Conservation (phyloP, 2,888 invertebrate genomes). For the Tiliacea aurago region DNA sequence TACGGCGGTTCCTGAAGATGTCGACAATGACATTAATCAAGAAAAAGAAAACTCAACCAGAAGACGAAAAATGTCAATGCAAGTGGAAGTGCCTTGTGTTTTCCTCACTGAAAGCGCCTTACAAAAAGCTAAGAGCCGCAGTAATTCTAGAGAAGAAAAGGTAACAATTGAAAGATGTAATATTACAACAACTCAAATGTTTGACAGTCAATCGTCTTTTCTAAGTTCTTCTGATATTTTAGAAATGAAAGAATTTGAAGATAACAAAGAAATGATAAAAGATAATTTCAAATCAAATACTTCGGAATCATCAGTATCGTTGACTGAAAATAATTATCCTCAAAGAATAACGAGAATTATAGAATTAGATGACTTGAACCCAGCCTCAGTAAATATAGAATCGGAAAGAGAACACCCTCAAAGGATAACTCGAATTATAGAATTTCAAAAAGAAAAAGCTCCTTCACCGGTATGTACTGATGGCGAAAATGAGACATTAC, state of each 20-base stretch:
- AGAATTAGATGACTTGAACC: constrained; percentile 83
- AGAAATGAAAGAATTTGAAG: constrained; percentile 76
- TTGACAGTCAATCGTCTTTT: constrained; percentile 80
- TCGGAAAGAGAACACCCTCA: constrained; percentile 82
- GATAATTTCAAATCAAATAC: constrained; percentile 71
- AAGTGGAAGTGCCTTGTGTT: constrained; percentile 89
- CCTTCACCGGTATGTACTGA: constrained; percentile 76
- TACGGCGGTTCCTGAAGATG: constrained; percentile 82
- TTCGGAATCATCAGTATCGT: constrained; percentile 58
- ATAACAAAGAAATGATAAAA: constrained; percentile 69
- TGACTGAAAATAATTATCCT: constrained; percentile 76
- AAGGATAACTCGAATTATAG: constrained; percentile 87
- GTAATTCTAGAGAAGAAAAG: constrained; percentile 87
- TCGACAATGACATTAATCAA: constrained; percentile 86
- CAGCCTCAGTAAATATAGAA: constrained; percentile 75
- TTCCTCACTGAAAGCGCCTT: constrained; percentile 88
- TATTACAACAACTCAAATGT: constrained; percentile 79
- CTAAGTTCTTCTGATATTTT: constrained; percentile 79
- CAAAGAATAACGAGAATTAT: constrained; percentile 88
- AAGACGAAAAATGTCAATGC: constrained; percentile 89
- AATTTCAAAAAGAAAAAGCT: constrained; percentile 82
- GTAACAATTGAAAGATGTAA: constrained; percentile 82
- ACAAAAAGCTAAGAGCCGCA: constrained; percentile 86
- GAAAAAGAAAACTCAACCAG: constrained; percentile 85
- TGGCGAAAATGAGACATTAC: constrained; percentile 79